A percentile compares a stretch with the other conserved stretches of the same genome.
Evolutionary conservation across 2,113 vertebrate genomes (phyloP).

Genomic region (Centropristis striata): DNA sequence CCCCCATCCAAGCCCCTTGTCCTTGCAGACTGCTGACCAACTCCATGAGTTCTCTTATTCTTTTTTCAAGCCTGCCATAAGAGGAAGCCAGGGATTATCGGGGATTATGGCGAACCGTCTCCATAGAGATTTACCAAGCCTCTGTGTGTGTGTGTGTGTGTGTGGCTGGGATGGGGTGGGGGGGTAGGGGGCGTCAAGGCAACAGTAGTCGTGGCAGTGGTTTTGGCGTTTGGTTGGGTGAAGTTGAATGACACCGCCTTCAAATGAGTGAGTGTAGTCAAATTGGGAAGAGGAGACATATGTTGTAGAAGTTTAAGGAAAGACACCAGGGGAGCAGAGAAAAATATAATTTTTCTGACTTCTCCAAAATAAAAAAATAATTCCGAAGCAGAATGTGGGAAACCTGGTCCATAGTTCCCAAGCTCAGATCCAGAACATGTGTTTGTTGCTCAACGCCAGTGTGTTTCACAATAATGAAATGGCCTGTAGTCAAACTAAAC

Average conservation of each 20-base stretch:
- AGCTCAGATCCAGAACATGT: conserved; percentile 72
- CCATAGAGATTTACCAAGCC: conserved; percentile 50
- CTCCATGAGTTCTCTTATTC: conserved; percentile 52
- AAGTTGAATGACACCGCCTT: conserved; percentile 6
- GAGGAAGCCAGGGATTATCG: conserved; percentile 76
- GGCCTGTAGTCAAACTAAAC: conserved; percentile 72
- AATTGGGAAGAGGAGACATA: not conserved
- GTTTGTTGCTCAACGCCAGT: conserved; percentile 76
- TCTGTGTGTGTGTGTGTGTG: conserved; percentile 27
- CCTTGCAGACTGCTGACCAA: conserved; percentile 65
- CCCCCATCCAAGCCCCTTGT: not conserved
- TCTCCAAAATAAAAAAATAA: conserved; percentile 14
- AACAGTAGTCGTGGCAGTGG: conserved; percentile 52
- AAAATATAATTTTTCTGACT: conserved; percentile 5
- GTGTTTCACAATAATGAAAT: conserved; percentile 76
- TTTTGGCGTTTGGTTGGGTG: conserved; percentile 30
- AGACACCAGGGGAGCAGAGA: not conserved
- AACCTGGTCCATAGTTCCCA: conserved; percentile 67
- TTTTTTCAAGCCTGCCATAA: conserved; percentile 51
- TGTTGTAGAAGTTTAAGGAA: not conserved
- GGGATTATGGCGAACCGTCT: conserved; percentile 67
- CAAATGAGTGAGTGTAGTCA: not conserved
- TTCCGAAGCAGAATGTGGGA: conserved; percentile 54
- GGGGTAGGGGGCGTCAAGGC: conserved; percentile 19
- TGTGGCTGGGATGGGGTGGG: conserved; percentile 16